A percentile compares a stretch with the other conserved stretches of the same genome.
These are phyloP conservation scores for Myotis myotis DNA, from an alignment of 2,797 vertebrate genomes.

Conservation along the genomic window DNA sequence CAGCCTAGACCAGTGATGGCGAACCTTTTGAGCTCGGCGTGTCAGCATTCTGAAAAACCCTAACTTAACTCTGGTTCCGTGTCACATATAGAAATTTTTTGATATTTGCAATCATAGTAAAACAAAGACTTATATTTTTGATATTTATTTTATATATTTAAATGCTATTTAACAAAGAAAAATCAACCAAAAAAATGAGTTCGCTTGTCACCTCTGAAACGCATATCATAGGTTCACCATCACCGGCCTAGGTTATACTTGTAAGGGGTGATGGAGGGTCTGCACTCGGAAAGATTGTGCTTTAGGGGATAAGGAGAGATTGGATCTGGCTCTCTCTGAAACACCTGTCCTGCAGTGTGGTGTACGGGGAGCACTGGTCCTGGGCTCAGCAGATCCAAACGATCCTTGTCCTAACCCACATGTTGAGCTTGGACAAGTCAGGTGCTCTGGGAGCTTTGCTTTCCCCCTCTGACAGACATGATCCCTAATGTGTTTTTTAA, in stretches of 20 bases:
- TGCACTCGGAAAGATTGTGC: not conserved
- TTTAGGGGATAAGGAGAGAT: not conserved
- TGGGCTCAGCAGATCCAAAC: not conserved
- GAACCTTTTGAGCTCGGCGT: no score
- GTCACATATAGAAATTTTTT: no score
- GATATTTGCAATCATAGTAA: no score
- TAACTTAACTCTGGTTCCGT: no score
- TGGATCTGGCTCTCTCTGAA: not conserved
- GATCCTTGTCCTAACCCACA: fast-evolving
- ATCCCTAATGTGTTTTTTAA: not conserved
- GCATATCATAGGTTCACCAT: no score
- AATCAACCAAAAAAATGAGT: no score
- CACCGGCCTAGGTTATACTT: not conserved
- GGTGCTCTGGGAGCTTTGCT: not conserved
- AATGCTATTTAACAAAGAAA: no score
- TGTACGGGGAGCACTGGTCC: fast-evolving
- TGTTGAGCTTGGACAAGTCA: not conserved
- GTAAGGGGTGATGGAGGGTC: not conserved
- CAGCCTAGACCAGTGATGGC: no score
- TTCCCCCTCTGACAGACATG: not conserved
- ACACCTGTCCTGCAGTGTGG: fast-evolving
- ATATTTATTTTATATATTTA: no score
- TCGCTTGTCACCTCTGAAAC: no score
- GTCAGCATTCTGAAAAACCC: no score
- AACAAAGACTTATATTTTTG: no score